phyloP scores from a whole-genome alignment of 1,140 invertebrate genomes.

The Agrilus planipennis region DNA sequence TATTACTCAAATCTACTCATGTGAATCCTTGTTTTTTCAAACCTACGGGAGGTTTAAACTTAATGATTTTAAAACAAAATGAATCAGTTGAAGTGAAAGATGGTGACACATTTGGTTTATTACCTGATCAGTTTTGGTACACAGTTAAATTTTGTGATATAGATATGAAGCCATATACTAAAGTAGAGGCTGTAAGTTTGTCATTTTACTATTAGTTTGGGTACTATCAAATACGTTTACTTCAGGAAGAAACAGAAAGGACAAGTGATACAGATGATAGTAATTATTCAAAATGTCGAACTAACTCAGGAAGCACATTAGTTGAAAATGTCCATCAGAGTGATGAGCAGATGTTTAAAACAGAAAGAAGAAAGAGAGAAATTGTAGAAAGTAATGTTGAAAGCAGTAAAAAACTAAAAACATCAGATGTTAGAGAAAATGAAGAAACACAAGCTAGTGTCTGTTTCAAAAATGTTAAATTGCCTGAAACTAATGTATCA shows the following conservation, averaged over 20 bases:
- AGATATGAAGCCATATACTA: no score
- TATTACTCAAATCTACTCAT: slow-evolving; percentile 16
- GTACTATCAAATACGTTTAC: no score
- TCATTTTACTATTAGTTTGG: no score
- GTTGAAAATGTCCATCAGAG: neutral
- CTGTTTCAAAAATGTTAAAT: no score
- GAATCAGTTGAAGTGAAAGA: slow-evolving; percentile 13
- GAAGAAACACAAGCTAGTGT: neutral
- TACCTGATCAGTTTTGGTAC: slow-evolving; percentile 17
- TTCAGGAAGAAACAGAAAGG: no score
- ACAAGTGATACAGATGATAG: no score
- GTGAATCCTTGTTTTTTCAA: slow-evolving; percentile 21
- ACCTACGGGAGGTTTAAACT: slow-evolving; percentile 11
- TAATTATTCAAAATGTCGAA: no score
- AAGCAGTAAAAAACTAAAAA: neutral
- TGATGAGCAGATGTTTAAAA: neutral
- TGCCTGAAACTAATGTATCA: neutral
- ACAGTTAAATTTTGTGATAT: no score
- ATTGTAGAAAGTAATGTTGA: neutral
- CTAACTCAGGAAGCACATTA: no score
- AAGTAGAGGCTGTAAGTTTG: no score
- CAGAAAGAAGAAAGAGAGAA: neutral
- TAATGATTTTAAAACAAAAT: slow-evolving; percentile 14
- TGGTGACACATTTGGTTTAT: slow-evolving; percentile 21
- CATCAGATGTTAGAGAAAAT: neutral